These are phyloP conservation scores for Zaprionus bogoriensis DNA, from an alignment of 2,888 invertebrate genomes.

Conservation along the genomic window DNA sequence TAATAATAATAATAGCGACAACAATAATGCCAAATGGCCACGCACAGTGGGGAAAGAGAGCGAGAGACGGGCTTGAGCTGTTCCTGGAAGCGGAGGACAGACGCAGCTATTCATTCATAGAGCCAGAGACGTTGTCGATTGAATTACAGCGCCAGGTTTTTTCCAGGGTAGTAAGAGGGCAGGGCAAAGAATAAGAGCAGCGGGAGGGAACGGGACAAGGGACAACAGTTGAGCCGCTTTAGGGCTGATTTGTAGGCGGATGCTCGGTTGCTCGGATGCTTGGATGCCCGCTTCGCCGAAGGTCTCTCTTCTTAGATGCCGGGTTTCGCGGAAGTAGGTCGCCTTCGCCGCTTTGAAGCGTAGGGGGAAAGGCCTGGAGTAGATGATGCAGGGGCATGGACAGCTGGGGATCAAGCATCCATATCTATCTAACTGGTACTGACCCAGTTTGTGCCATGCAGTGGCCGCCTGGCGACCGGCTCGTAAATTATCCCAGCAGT, in stretches of 20 bases:
- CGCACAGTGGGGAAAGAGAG: conserved; percentile 45
- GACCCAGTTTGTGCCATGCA: conserved; percentile 54
- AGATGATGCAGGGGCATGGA: not conserved
- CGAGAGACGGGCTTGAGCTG: not conserved
- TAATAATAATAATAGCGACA: conserved; percentile 35
- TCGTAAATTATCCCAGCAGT: conserved; percentile 47
- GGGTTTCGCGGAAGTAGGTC: conserved; percentile 57
- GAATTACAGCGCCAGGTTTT: conserved; percentile 55
- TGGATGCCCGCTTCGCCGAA: conserved; percentile 40
- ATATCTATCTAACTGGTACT: conserved; percentile 14
- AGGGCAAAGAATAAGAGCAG: not conserved
- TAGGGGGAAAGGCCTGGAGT: not conserved
- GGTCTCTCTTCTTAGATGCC: conserved; percentile 19
- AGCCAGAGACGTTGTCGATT: conserved; percentile 40
- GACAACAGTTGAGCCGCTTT: not conserved
- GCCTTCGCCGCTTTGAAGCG: conserved; percentile 1
- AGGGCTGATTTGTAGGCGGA: conserved; percentile 20
- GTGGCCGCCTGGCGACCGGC: conserved; percentile 27
- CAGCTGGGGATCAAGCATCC: not conserved
- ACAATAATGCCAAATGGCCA: conserved; percentile 43
- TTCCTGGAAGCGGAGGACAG: conserved; percentile 46
- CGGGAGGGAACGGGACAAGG: not conserved
- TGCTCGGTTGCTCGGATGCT: no score
- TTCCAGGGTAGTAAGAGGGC: not conserved
- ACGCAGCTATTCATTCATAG: conserved; percentile 58